phyloP scores from a whole-genome alignment of 2,888 invertebrate species.

The Chloroclysta siterata region DNA sequence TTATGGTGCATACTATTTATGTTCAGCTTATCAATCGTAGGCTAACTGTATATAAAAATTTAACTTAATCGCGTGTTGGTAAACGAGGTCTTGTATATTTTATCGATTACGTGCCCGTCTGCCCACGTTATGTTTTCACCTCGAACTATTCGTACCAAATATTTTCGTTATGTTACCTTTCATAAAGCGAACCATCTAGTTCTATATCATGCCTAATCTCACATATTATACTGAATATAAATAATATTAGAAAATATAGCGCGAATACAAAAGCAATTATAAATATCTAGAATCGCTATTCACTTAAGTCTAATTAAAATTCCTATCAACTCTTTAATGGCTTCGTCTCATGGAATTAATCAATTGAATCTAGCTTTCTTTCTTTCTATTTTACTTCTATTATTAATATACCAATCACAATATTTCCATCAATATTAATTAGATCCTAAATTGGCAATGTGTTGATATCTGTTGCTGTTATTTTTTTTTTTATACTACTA shows the following conservation, averaged over 20 bases:
- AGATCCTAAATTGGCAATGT: slow-evolving; percentile 6
- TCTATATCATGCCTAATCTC: not conserved
- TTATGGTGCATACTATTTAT: slow-evolving; percentile 40
- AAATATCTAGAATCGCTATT: slow-evolving; percentile 1
- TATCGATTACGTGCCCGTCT: slow-evolving; percentile 52
- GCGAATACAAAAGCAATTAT: too few relatives aligned
- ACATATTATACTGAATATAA: too few relatives aligned
- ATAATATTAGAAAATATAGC: too few relatives aligned
- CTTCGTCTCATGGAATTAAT: slow-evolving; percentile 34
- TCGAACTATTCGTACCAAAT: slow-evolving; percentile 20
- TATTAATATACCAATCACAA: slow-evolving; percentile 1
- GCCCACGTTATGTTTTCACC: slow-evolving; percentile 42
- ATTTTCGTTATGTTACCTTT: slow-evolving; percentile 23
- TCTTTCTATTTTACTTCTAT: slow-evolving; percentile 35
- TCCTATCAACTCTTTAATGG: slow-evolving; percentile 55
- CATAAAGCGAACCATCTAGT: not conserved
- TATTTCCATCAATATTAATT: slow-evolving; percentile 11
- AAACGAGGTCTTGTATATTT: slow-evolving; percentile 58
- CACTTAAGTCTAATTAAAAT: slow-evolving; percentile 51
- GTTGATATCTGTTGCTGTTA: slow-evolving; percentile 16
- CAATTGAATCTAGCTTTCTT: slow-evolving; percentile 33
- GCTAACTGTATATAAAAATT: slow-evolving; percentile 42
- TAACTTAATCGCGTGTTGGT: slow-evolving; percentile 55
- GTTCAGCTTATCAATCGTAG: slow-evolving; percentile 46
- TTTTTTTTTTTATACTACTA: slow-evolving; percentile 12